Conservation (phyloP, 2,113 vertebrate genomes). For the Crocuta crocuta region DNA sequence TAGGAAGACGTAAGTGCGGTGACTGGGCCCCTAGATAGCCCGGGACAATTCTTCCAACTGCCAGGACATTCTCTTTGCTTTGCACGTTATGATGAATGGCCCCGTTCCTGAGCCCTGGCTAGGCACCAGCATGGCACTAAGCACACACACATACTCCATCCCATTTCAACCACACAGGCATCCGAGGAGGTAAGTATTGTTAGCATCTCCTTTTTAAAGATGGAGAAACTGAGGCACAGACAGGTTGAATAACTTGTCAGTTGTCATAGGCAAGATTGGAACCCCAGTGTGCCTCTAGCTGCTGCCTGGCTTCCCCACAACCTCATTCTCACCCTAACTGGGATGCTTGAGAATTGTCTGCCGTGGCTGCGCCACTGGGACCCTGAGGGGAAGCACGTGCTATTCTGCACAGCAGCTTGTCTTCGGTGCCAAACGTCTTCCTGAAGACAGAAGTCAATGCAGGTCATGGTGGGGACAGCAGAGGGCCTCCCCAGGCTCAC, state of each 20-base stretch:
- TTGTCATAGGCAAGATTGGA: neutral
- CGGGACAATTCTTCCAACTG: neutral
- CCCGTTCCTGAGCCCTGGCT: neutral
- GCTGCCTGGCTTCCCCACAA: neutral
- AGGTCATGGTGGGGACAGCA: neutral
- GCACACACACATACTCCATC: rapidly evolving
- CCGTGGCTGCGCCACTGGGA: neutral
- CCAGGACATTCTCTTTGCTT: neutral
- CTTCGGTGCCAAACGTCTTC: neutral
- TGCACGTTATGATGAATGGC: neutral
- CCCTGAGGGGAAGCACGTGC: neutral
- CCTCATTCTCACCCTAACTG: neutral
- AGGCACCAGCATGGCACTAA: rapidly evolving
- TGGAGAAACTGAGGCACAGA: neutral
- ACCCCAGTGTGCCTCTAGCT: neutral
- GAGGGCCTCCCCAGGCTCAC: neutral
- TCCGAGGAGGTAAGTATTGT: neutral
- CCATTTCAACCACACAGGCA: neutral
- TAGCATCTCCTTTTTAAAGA: neutral
- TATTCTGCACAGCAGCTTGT: neutral
- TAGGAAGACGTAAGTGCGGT: neutral
- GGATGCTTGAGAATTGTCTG: neutral
- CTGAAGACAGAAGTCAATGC: no score
- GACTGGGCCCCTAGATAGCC: neutral
- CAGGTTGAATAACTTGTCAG: neutral